Conservation (phyloP, 1,140 invertebrate genomes). For the Pentalonia nigronervosa region DNA sequence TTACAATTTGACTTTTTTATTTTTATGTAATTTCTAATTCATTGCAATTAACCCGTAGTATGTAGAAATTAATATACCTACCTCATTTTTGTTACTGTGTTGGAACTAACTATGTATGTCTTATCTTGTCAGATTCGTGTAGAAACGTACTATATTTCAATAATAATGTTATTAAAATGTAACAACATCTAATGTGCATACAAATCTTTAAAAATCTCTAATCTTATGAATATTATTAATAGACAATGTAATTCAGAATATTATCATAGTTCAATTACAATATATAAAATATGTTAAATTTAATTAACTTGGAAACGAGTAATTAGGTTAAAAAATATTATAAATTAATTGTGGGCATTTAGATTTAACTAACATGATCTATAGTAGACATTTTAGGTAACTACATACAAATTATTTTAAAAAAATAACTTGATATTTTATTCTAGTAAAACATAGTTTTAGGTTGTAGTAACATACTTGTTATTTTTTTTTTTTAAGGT, state of each 20-base stretch:
- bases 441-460: neutral
- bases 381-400: neutral
- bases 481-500: too few species aligned
- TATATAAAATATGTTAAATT: neutral
- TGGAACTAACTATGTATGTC: neutral
- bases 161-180: neutral
- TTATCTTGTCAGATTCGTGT: neutral
- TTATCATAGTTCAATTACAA: neutral
- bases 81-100: neutral
- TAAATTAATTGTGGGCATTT: neutral
- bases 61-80: neutral
- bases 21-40: neutral
- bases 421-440: neutral
- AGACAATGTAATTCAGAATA: neutral
- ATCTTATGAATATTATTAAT: neutral
- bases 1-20: neutral
- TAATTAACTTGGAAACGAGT: neutral
- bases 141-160: neutral
- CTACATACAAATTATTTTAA: neutral
- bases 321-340: neutral
- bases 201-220: neutral
- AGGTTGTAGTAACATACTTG: neutral
- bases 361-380: neutral
- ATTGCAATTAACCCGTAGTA: neutral
- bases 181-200: neutral